A percentile compares a stretch with the other conserved stretches of the same genome.
Conservation (phyloP, 2,888 invertebrate genomes). For the Tipula lateralis region DNA sequence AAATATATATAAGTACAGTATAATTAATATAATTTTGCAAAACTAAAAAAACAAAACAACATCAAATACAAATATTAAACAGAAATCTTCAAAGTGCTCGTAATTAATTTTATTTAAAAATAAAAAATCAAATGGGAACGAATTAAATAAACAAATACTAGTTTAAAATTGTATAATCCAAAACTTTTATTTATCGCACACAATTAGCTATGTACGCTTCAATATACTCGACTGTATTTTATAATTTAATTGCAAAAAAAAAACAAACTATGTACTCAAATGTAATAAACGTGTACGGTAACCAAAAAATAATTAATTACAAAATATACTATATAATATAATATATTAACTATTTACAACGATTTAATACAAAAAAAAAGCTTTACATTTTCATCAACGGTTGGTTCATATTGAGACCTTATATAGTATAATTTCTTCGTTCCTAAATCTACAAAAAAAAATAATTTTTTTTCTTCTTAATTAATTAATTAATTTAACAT, state of each 20-base stretch:
- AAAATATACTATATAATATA: too few relatives aligned
- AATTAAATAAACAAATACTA: background rate
- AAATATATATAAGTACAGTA: background rate
- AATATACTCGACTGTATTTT: background rate
- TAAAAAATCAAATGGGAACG: background rate
- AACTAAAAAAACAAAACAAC: background rate
- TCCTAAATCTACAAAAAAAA: background rate
- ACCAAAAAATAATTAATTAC: background rate
- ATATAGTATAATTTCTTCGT: background rate
- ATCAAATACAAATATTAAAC: background rate
- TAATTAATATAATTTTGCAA: background rate
- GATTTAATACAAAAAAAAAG: background rate
- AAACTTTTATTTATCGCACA: background rate
- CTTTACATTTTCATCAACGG: background rate
- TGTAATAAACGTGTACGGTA: background rate
- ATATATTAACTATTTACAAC: constrained; percentile 19
- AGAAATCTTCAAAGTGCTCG: background rate
- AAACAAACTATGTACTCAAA: background rate
- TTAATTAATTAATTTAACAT: background rate
- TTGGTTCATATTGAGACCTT: background rate
- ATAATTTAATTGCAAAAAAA: background rate
- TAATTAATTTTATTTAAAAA: background rate
- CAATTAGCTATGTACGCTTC: background rate
- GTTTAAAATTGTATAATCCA: background rate
- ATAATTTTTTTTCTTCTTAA: background rate